Conservation (phyloP, 2,113 vertebrate genomes). For the Tyto alba region DNA sequence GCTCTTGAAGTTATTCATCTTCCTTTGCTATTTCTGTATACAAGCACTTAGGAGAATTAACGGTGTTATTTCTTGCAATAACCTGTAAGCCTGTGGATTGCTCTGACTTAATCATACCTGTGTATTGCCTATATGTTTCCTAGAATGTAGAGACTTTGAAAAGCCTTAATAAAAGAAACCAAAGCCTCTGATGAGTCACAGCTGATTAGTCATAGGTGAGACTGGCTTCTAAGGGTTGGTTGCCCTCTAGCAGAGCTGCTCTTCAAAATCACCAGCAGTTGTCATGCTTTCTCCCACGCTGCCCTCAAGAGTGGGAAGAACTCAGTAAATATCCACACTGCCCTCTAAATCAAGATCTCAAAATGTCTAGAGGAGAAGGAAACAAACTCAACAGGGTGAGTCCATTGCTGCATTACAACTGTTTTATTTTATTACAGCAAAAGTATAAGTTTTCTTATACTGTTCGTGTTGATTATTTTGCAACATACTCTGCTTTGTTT, state of each 20-base stretch:
- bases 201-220: slow-evolving; percentile 26
- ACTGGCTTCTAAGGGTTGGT: neutral
- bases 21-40: neutral
- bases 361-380: neutral
- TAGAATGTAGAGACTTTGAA: neutral
- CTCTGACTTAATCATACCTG: neutral
- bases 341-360: neutral
- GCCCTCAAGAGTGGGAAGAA: neutral
- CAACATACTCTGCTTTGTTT: neutral
- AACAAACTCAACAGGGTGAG: neutral
- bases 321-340: neutral
- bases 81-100: neutral
- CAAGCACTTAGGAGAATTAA: slow-evolving; percentile 6
- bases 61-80: neutral
- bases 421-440: neutral
- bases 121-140: neutral
- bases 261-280: neutral
- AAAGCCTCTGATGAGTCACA: slow-evolving; percentile 29
- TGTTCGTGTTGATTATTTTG: neutral
- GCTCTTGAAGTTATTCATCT: neutral
- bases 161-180: slow-evolving; percentile 7
- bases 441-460: neutral
- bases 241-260: neutral
- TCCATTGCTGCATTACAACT: neutral
- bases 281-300: neutral